Conservation (phyloP, 2,888 invertebrate species). For the Drepana falcataria region DNA sequence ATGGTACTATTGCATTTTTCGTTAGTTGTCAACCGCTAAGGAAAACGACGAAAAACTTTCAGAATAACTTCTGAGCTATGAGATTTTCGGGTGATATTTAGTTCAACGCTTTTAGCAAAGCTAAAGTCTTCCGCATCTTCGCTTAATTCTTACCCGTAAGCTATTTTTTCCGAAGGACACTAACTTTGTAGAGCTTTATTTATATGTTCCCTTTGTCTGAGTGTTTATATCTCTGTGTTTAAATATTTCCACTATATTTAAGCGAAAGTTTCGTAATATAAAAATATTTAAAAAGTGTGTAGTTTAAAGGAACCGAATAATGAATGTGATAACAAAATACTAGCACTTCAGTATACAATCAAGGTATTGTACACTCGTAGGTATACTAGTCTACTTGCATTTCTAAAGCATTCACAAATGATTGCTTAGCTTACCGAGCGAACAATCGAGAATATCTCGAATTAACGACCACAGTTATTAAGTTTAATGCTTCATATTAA, state of each 20-base stretch:
- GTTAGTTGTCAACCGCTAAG: not conserved
- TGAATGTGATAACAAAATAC: conserved; percentile 25
- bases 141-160: not conserved
- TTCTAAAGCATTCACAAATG: conserved; percentile 4
- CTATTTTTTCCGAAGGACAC: not conserved
- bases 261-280: not conserved
- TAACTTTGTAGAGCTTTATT: not conserved
- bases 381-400: conserved; percentile 20
- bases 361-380: conserved; percentile 12
- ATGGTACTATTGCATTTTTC: not conserved
- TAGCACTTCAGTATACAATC: conserved; percentile 56
- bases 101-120: conserved; percentile 1
- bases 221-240: not conserved
- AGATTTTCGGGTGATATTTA: not conserved
- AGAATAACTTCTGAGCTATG: not conserved
- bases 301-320: conserved; percentile 12
- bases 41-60: not conserved
- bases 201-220: not conserved
- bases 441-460: not conserved
- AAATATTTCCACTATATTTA: no score
- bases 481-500: conserved; percentile 7
- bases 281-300: conserved; percentile 12
- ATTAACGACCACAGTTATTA: conserved; percentile 8
- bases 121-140: conserved; percentile 1
- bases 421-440: not conserved